A percentile compares a stretch with the other conserved stretches of the same genome.
Evolutionary conservation across 2,113 vertebrate species (phyloP).

Genomic region (Columbina picui): DNA sequence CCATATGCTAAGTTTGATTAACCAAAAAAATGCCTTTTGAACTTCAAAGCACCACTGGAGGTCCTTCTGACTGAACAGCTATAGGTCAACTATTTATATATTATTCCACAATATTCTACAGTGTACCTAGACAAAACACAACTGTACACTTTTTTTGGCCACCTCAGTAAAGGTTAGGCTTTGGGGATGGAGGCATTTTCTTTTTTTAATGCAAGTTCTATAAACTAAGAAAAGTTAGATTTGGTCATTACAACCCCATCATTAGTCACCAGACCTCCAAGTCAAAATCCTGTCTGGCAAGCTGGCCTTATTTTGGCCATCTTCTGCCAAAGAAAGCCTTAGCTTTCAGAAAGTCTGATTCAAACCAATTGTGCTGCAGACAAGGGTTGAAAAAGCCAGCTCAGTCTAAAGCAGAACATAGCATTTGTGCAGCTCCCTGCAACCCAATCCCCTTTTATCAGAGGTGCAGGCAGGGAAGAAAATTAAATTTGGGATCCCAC

Average conservation of each 20-base stretch:
- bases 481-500: background rate
- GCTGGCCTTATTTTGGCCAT: background rate
- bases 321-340: background rate
- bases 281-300: background rate
- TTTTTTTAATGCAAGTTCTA: background rate
- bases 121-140: slow-evolving; percentile 83
- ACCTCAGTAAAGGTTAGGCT: slow-evolving; percentile 41
- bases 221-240: background rate
- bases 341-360: background rate
- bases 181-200: background rate
- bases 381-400: background rate
- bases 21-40: slow-evolving; percentile 35
- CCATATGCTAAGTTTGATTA: background rate
- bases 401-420: slow-evolving; percentile 31
- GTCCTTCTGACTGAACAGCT: slow-evolving; percentile 50
- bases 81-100: slow-evolving; percentile 84
- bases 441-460: background rate
- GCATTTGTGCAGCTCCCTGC: background rate
- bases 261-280: background rate
- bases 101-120: slow-evolving; percentile 93
- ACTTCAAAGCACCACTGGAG: slow-evolving; percentile 64
- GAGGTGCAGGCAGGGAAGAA: background rate
- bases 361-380: background rate
- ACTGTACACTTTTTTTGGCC: slow-evolving; percentile 75
- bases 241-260: slow-evolving; percentile 9